Evolutionary conservation across 2,888 invertebrate genomes (phyloP), one percentile per base, ranked within the genome.

Genomic region (Phragmatobia fuliginosa): DNA sequence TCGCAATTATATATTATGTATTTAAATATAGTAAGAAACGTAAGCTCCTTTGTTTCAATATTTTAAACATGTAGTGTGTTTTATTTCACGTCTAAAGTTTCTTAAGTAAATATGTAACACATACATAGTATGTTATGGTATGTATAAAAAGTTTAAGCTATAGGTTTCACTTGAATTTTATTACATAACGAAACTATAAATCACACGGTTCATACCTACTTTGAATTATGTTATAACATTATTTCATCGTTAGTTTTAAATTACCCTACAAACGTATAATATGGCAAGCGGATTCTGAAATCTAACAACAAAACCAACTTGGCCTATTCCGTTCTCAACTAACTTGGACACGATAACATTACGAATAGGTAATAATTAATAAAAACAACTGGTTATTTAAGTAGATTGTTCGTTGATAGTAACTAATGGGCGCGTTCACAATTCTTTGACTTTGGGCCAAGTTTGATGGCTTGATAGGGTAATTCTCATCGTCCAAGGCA

Each of bases 401-500:
- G 28, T 60, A 62, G 71, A 74, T 74, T 66, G 38, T 66, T 64
- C 25, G 38, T 66, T 65, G 74, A 74, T 74, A 72, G 59, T 66
- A 62, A 71, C 49, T 73, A 66, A 69, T 73, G 67, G 52, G 67
- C 65, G 38, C 52, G 70, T 66, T 69, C 61, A 76, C 66, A 76
- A 77, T 78, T 38, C 66, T 74, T 75, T 73, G 71, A 74, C 73
- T 80, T 82, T 75, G 76, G 71, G 45, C 63, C 62, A 71, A 68
- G 68, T 74, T 76, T 73, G 76, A 76, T 79, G 74, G 75, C 72
- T 78, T 65, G 78, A 79, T 75, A 78, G 78, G 75, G 77, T 69
- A 69, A 63, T 82, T 82, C 82, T 77, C 82, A 82, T 76, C 68
- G 76, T 68, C 77, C 82, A 82, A 82, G 79, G 82, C 73, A 56